A percentile compares a stretch with the other conserved stretches of the same genome.
Evolutionary conservation across 1,140 invertebrate genomes (phyloP).

Genomic region (Battus philenor): DNA sequence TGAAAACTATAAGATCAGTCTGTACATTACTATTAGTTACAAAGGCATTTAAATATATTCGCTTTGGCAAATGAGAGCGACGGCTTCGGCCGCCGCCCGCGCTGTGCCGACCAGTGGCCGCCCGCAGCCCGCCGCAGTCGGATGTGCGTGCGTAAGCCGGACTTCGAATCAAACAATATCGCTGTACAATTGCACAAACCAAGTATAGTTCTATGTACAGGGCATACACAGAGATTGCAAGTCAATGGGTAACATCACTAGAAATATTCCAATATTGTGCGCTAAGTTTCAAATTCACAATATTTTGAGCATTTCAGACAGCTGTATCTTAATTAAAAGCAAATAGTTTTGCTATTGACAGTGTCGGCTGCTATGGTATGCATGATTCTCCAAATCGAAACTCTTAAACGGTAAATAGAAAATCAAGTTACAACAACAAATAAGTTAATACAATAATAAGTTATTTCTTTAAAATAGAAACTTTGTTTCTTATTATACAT

Average conservation of each 20-base stretch:
- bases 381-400: constrained; percentile 33
- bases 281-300: constrained; percentile 70
- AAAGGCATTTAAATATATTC: constrained; percentile 16
- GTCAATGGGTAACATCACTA: constrained; percentile 64
- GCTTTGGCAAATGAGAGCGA: constrained; percentile 16
- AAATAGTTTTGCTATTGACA: constrained; percentile 74
- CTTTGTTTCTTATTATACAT: constrained; percentile 69
- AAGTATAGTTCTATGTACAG: constrained; percentile 55
- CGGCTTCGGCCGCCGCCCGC: constrained; percentile 3
- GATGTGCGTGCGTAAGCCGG: constrained; percentile 1
- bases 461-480: constrained; percentile 67
- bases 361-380: constrained; percentile 34
- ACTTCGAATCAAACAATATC: constrained; percentile 32
- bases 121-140: constrained; percentile 7
- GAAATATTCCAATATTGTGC: constrained; percentile 69
- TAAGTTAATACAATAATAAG: constrained; percentile 67
- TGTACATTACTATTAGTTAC: constrained; percentile 15
- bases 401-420: constrained; percentile 38
- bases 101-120: constrained; percentile 1
- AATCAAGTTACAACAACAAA: constrained; percentile 69
- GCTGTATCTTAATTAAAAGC: constrained; percentile 61
- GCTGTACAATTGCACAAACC: constrained; percentile 54
- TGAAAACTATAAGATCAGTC: constrained; percentile 17
- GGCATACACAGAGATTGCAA: constrained; percentile 59
- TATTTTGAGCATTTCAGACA: constrained; percentile 69